Evolutionary conservation across 92 coral and sea anemone genomes (phyloP), one percentile per base, ranked within the genome.

Genomic region (Palythoa grandiflora): DNA sequence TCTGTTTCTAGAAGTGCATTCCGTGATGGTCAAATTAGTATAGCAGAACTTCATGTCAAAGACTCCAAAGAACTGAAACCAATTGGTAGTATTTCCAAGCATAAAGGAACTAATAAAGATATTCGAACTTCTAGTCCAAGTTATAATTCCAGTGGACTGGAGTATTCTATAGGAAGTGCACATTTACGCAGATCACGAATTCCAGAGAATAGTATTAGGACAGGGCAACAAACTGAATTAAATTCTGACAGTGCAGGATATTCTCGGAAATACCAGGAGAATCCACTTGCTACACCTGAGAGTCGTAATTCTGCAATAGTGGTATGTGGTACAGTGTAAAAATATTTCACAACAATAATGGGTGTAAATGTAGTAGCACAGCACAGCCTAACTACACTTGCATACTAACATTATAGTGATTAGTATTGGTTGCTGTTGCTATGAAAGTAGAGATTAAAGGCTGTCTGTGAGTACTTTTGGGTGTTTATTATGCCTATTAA

Each of bases 21-120:
- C 73, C 91, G 89, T 51, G 98, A 95, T 55, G 96, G 98, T 50
- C 89, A 93, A 38, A 84, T 93, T 53, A 88, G 90, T 44, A 95
- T 95, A 50, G 75, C 98, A 1, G 98, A 93, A 85, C 87, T 95
- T 28, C 28, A 28, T 66, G 98, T 95, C 13, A 95, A 95, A 71
- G 98, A 95, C 89, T 91, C 98, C 4, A 95, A 95, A 87, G 98
- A 95, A 77, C 91, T 95, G 35, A 95, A 95, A 91, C 98, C 98
- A 36, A 81, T 95, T 72, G 98, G 96, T 68, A 95, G 98, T 84
- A 89, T 95, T 84, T 95, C 98, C 28, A 95, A 95, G 73, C 90
- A 93, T 38, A 92, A 87, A 87, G 91, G 76, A 59, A 65, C 71
- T 36, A n/a, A 74, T 44, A 81, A 81, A 68, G 86, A 81, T n/a